These are phyloP conservation scores for Euproctis similis DNA, from an alignment of 2,888 invertebrate genomes.

Conservation along the genomic window DNA sequence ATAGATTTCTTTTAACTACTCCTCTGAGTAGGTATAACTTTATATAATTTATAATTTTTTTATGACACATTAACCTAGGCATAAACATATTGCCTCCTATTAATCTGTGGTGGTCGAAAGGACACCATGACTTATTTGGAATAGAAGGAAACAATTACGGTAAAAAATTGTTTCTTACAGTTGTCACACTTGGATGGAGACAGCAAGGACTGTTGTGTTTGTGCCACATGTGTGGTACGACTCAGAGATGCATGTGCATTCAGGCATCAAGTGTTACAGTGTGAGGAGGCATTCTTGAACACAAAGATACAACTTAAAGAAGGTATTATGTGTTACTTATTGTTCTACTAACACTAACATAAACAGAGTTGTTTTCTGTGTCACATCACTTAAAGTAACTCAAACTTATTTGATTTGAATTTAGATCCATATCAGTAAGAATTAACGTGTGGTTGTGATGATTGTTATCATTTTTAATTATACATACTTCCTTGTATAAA, in stretches of 20 bases:
- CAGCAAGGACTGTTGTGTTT: conserved; percentile 36
- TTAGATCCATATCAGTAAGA: background rate
- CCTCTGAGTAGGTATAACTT: too few relatives aligned
- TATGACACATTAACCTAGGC: too few relatives aligned
- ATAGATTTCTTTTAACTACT: too few relatives aligned
- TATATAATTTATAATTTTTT: too few relatives aligned
- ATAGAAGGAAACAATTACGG: too few relatives aligned
- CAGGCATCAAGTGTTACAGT: conserved; percentile 37
- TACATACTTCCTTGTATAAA: background rate
- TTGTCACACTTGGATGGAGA: conserved; percentile 43
- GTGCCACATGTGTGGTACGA: conserved; percentile 44
- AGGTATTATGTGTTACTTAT: background rate
- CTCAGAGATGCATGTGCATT: conserved; percentile 44
- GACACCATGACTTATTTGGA: too few relatives aligned
- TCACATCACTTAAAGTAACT: background rate
- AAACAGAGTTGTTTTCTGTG: background rate
- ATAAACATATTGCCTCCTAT: too few relatives aligned
- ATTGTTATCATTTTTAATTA: background rate
- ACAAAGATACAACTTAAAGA: conserved; percentile 24
- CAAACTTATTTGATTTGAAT: background rate
- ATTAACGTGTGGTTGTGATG: background rate
- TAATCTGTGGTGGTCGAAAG: too few relatives aligned
- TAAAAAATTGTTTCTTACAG: too few relatives aligned
- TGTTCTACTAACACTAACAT: background rate
- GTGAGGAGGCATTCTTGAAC: conserved; percentile 40